Evolutionary conservation across 1,140 invertebrate genomes (phyloP).

Genomic region (Vollenhovia emeryi): DNA sequence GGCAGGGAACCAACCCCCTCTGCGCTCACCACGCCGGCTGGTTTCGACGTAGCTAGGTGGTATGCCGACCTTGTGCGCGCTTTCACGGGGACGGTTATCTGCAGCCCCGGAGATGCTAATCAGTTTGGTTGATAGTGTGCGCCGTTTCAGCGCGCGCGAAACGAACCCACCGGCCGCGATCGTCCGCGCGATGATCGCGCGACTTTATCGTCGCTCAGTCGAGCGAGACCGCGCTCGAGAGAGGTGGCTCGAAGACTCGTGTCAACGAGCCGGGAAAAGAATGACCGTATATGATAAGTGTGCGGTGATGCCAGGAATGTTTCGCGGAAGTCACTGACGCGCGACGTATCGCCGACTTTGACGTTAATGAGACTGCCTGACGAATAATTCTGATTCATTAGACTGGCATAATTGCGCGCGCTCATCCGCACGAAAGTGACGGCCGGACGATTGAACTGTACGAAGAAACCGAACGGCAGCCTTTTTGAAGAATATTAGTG

Average conservation of each 20-base stretch:
- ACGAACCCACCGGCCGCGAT: slow-evolving; percentile 66
- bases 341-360: not conserved
- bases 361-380: slow-evolving; percentile 37
- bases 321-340: not conserved
- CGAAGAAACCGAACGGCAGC: not conserved
- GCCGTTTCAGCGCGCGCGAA: slow-evolving; percentile 17
- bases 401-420: slow-evolving; percentile 11
- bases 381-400: slow-evolving; percentile 29
- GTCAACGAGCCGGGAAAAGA: slow-evolving; percentile 43
- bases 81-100: slow-evolving; percentile 63
- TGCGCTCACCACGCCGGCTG: slow-evolving; percentile 46
- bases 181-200: slow-evolving; percentile 7
- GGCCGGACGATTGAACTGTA: not conserved
- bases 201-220: not conserved
- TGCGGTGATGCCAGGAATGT: not conserved
- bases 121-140: slow-evolving; percentile 63
- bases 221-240: slow-evolving; percentile 2
- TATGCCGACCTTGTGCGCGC: slow-evolving; percentile 70
- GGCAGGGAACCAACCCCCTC: slow-evolving; percentile 69
- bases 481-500: not conserved
- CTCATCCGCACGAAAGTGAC: slow-evolving; percentile 5
- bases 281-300: slow-evolving; percentile 9
- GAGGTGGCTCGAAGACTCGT: slow-evolving; percentile 21
- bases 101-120: slow-evolving; percentile 64
- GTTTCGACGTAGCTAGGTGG: slow-evolving; percentile 60